phyloP scores from a whole-genome alignment of 2,113 vertebrate species.

The Sminthopsis crassicaudata region DNA sequence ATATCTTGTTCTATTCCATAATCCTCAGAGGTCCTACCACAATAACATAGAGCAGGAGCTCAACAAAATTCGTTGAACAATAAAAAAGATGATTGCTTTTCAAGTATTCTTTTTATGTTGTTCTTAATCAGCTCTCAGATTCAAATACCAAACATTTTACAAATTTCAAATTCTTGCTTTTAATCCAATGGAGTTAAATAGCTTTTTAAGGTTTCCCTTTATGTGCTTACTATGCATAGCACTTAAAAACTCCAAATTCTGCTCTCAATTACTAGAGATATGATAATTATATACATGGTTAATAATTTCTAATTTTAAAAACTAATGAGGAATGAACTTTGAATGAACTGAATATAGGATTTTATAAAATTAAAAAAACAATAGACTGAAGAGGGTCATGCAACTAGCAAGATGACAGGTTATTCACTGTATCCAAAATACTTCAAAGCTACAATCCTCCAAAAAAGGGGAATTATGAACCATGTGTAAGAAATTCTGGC shows the following conservation, averaged over 20 bases:
- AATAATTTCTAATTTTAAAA: constrained; percentile 70
- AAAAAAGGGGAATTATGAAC: background rate
- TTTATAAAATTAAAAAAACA: constrained; percentile 53
- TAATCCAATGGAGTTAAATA: constrained; percentile 42
- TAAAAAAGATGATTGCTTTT: background rate
- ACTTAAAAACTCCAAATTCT: constrained; percentile 35
- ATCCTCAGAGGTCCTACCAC: background rate
- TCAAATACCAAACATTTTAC: constrained; percentile 53
- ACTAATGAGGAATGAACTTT: constrained; percentile 60
- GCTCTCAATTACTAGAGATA: constrained; percentile 63
- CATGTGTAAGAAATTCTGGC: background rate
- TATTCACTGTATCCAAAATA: background rate
- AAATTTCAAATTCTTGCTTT: constrained; percentile 54
- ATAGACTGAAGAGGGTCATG: constrained; percentile 6
- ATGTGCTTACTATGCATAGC: constrained; percentile 44
- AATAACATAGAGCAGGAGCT: background rate
- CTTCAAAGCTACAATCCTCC: background rate
- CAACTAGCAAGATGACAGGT: background rate
- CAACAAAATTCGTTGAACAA: background rate
- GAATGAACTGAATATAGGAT: constrained; percentile 55
- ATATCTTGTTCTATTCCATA: background rate
- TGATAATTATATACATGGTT: constrained; percentile 39
- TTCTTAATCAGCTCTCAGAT: constrained; percentile 45
- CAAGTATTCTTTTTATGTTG: constrained; percentile 58
- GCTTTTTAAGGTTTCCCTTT: constrained; percentile 28